Percentiles rank a stretch among this genome's conserved stretches.
Evolutionary conservation across 2,113 vertebrate genomes (phyloP).

Genomic region (Merops nubicus): DNA sequence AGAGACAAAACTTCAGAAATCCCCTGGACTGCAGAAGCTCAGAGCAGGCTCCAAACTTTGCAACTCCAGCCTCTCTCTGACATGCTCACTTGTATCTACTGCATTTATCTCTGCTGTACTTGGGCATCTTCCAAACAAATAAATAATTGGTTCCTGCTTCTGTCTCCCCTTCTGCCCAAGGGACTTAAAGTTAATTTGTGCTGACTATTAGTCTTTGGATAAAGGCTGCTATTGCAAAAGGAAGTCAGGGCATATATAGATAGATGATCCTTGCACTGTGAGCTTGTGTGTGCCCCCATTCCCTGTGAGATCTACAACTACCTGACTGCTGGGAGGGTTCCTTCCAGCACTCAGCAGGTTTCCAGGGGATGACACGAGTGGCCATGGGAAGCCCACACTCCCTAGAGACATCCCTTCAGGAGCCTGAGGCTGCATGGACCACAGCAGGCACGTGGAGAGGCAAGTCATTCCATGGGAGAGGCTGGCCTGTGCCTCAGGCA

Average conservation of each 20-base stretch:
- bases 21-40: background rate
- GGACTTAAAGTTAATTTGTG: slow-evolving; percentile 45
- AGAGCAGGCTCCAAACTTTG: background rate
- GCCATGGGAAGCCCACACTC: background rate
- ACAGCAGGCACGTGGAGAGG: rapidly evolving
- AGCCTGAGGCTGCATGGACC: background rate
- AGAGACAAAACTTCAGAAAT: background rate
- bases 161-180: slow-evolving; percentile 19
- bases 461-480: background rate
- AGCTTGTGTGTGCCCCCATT: background rate
- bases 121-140: slow-evolving; percentile 40
- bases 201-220: slow-evolving; percentile 28
- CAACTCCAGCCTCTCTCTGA: background rate
- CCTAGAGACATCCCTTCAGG: background rate
- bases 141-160: slow-evolving; percentile 54
- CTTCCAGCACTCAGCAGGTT: background rate
- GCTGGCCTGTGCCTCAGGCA: background rate
- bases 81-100: background rate
- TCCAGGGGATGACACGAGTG: background rate
- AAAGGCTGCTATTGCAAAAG: background rate
- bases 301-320: background rate
- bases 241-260: background rate
- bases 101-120: slow-evolving; percentile 39
- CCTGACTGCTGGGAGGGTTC: background rate
- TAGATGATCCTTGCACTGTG: background rate